These are phyloP conservation scores for Drosophila nasuta DNA, from an alignment of 1,140 invertebrate genomes.

Conservation along the genomic window DNA sequence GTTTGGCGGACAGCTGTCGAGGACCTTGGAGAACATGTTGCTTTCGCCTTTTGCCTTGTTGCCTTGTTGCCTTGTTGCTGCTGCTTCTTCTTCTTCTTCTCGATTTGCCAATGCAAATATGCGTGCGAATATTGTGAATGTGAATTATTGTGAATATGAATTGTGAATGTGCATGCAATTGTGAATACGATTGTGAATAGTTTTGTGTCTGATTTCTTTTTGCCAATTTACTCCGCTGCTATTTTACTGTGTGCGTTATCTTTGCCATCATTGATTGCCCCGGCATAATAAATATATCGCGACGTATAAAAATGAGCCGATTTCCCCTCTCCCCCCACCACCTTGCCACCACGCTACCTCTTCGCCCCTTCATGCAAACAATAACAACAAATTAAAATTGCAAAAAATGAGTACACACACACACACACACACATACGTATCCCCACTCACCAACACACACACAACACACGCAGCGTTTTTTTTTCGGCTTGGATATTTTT, in stretches of 20 bases:
- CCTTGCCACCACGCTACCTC: background rate
- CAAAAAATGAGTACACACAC: constrained; percentile 36
- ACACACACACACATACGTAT: constrained; percentile 26
- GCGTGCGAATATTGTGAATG: too few relatives aligned
- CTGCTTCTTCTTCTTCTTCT: background rate
- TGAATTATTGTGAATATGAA: too few relatives aligned
- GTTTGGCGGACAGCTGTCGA: constrained; percentile 20
- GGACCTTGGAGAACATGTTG: constrained; percentile 27
- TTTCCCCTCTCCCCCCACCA: background rate
- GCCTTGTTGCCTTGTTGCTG: background rate
- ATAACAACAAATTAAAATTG: constrained; percentile 66
- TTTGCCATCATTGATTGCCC: background rate
- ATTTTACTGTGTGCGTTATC: constrained; percentile 21
- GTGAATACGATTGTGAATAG: constrained; percentile 4
- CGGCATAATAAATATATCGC: background rate
- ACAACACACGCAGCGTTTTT: constrained; percentile 48
- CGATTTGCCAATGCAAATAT: too few relatives aligned
- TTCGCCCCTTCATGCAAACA: constrained; percentile 15
- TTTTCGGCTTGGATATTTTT: constrained; percentile 81
- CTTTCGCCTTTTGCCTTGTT: constrained; percentile 14
- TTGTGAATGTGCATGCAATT: background rate
- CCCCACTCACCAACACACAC: constrained; percentile 22
- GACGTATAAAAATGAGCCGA: background rate
- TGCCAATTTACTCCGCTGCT: constrained; percentile 21
- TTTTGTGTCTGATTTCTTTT: background rate